Base-by-base conservation (phyloP, 2,797 vertebrate genomes). In the Eulemur rubriventer region DNA sequence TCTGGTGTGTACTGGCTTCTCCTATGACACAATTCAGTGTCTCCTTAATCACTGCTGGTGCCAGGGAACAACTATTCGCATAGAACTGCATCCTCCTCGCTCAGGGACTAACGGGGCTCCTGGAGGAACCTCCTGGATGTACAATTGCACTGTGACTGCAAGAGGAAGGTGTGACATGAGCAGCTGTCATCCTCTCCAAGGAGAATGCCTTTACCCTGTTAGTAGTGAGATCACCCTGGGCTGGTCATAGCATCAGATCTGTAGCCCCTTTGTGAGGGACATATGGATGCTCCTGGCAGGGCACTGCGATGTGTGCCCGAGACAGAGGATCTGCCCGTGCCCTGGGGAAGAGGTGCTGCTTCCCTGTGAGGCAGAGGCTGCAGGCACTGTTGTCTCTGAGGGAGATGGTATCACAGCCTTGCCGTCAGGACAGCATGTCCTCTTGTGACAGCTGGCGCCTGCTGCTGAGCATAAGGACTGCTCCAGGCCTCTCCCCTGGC, bases 91-190 rank as follows among this genome's bases (percentile, higher is more conserved):
- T 33, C 70, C 10, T 48, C 52, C 67, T 75, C 3, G 7, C 43
- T 3, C 24, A 1, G 33, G 20, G 11, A 7, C 7, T 20, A 3
- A 5, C 6, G 0, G 2, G 0, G 18, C 28, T 69, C 59, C 75
- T 14, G 20, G 59, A 86, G 33, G 38, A 33, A 1, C 13, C 18
- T 52, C 8, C 73, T 24, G n/a, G 18, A 61, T 55, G n/a, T 22
- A 17, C 2, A 52, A 4, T 18, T 16, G 50, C 6, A 0, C 50
- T 16, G 30, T 46, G 33, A 16, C 55, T 17, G 35, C n/a, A 26
- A 41, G 70, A n/a, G 63, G n/a, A 35, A 50, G 57, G 18, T 10
- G 18, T 28, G 55, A 38, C 28, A 57, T 8, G 6, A 1, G 5
- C 30, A 18, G 9, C 46, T 63, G 61, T 43, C 18, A 2, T 59